Evolutionary conservation across 2,888 invertebrate species (phyloP).

Genomic region (Ophraella communa): DNA sequence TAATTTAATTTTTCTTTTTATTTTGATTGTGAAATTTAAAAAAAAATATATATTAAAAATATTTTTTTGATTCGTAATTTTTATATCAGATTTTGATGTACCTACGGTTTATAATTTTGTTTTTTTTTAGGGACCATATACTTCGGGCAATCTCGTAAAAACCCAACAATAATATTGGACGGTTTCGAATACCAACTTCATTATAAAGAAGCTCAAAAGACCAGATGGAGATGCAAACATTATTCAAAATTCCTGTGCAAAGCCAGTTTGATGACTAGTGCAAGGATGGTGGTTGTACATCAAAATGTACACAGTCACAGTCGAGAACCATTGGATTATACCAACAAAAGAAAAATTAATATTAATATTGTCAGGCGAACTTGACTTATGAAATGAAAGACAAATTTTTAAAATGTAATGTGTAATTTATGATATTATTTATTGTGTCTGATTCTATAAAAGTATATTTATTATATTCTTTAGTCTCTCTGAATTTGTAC

Average conservation of each 20-base stretch:
- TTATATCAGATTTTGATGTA: too few relatives aligned
- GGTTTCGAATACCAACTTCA: constrained; percentile 41
- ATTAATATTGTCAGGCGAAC: constrained; percentile 2
- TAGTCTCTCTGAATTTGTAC: too few relatives aligned
- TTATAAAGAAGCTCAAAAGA: constrained; percentile 32
- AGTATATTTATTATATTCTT: too few relatives aligned
- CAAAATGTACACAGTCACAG: constrained; percentile 33
- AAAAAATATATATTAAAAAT: too few relatives aligned
- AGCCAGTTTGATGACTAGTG: constrained; percentile 35
- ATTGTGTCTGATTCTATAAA: too few relatives aligned
- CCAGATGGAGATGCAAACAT: constrained; percentile 44
- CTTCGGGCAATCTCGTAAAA: constrained; percentile 42
- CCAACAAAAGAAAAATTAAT: constrained; percentile 12
- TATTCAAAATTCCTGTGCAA: constrained; percentile 37
- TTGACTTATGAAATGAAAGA: too few relatives aligned
- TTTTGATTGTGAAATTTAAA: too few relatives aligned
- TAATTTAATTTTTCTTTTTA: too few relatives aligned
- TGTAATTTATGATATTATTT: too few relatives aligned
- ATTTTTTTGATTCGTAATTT: too few relatives aligned
- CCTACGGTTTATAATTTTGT: too few relatives aligned
- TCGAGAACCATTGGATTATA: constrained; percentile 5
- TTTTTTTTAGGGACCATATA: constrained; percentile 35
- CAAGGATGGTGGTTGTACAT: constrained; percentile 32
- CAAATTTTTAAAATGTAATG: too few relatives aligned
- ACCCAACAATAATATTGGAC: constrained; percentile 42